These are phyloP conservation scores for Oreochromis aureus DNA, from an alignment of 2,113 vertebrate species.

Conservation along the genomic window DNA sequence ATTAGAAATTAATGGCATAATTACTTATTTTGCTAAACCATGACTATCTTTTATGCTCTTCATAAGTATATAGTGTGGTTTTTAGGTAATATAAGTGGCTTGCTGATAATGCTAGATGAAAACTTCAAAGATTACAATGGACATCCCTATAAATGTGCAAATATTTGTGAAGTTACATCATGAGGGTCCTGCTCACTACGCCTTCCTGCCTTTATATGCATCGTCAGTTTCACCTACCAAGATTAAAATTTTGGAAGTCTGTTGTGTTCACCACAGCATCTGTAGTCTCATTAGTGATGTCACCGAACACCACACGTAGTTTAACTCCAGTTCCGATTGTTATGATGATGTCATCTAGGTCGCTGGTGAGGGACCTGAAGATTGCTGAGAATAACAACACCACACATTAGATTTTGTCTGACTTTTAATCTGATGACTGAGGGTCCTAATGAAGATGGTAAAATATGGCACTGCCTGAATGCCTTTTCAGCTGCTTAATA, in stretches of 20 bases:
- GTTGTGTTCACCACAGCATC: conserved; percentile 67
- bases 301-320: conserved; percentile 46
- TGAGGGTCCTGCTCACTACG: neutral
- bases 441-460: no score
- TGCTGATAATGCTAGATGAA: neutral
- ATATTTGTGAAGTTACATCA: neutral
- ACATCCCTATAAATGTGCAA: neutral
- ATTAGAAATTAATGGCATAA: neutral
- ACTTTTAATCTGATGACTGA: no score
- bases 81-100: fast-evolving
- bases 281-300: conserved; percentile 57
- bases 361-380: no score
- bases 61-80: neutral
- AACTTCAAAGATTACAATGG: neutral
- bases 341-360: no score
- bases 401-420: no score
- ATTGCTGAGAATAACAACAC: no score
- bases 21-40: no score
- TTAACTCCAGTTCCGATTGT: no score
- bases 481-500: no score
- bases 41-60: neutral
- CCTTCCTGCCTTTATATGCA: neutral
- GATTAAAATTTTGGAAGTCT: conserved; percentile 30
- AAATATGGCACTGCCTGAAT: no score
- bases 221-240: neutral